Base-by-base conservation (phyloP, 2,113 vertebrate species). In the Tupaia chinensis region DNA sequence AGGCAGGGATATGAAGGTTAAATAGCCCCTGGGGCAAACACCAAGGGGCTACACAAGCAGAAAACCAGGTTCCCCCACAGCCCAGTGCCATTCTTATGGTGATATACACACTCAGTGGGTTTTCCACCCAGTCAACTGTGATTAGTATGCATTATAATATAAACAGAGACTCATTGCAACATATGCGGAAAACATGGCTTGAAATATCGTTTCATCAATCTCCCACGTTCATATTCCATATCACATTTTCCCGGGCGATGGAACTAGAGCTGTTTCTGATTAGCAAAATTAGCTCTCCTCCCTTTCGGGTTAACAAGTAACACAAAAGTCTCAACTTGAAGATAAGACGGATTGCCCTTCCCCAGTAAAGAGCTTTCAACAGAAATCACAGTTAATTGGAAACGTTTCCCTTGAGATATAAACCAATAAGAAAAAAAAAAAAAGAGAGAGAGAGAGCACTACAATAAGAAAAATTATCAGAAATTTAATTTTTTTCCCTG, bases 251-350 rank as follows among this genome's bases (percentile, higher is more conserved):
- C 58, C 79, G 56, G 66, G 44, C 34, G 77, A 3, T 85, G 77
- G 84, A 74, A 91, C 70, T 32, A 32, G 54, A 95, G 74, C 97
- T 98, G 97, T 88, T 96, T 97, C 91, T 85, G 68, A 96, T 97
- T 82, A 96, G 53, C 88, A 88, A 91, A 96, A 95, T 95, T 91
- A 95, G 89, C 82, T 95, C 54, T 34, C 61, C 74, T 80, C 78
- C 70, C 82, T 86, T 91, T 89, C 69, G 70, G 44, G 74, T 93
- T 95, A 94, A 83, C 78, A 19, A 54, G 20, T 72, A 92, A 73
- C 87, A 92, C 81, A 81, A 87, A 95, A 96, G 53, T 74, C 88
- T 77, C 66, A 77, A 92, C 91, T 94, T 94, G 69, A 96, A 97
- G 95, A 95, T 95, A 92, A 97, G 91, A 94, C 94, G 63, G 85